Base-by-base conservation (phyloP, 2,888 invertebrate species). In the Diloba caeruleocephala region DNA sequence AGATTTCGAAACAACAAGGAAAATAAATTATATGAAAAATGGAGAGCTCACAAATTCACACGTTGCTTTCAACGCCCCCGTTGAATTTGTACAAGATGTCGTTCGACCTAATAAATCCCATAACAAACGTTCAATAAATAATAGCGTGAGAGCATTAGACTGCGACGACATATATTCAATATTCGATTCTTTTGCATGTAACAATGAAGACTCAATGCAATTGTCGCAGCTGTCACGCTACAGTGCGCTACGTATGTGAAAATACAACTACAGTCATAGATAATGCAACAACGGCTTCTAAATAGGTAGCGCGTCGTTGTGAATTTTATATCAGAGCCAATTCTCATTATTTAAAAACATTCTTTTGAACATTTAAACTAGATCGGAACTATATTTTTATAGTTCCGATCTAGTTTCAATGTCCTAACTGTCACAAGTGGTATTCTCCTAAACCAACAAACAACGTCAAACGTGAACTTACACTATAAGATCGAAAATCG, bases 121-220 rank as follows among this genome's bases (percentile, higher is more conserved):
- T 76, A 72, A 79, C 79, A 80, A 84, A 81, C 73, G 78, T 74
- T 74, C 65, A 50, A 55, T 55, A 60, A 71, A 81, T 80, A 82
- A 82, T 77, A 74, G 65, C 54, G 61, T 73, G 78, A 76, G 69
- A 74, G 79, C 78, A 74, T 81, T 81, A 77, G 79, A 79, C 78
- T 78, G 82, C 83, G 81, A 81, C 82, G 74, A 73, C 76, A 82
- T 79, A 78, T 79, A 85, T 84, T 84, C 74, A 74, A 83, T 81
- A 84, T 81, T 72, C 68, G 59, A 75, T 78, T 70, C 67, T 70
- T 80, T 80, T 78, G 76, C 79, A 68, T 57, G 63, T 59, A 72
- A 84, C 84, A 84, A 84, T 79, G 74, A 74, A 68, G 57, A 68
- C 43, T 61, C 46, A 37, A 61, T 72, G 75, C 70, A 70, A 75